These are phyloP conservation scores for Elgaria multicarinata DNA, from an alignment of 2,113 vertebrate genomes.

Conservation along the genomic window DNA sequence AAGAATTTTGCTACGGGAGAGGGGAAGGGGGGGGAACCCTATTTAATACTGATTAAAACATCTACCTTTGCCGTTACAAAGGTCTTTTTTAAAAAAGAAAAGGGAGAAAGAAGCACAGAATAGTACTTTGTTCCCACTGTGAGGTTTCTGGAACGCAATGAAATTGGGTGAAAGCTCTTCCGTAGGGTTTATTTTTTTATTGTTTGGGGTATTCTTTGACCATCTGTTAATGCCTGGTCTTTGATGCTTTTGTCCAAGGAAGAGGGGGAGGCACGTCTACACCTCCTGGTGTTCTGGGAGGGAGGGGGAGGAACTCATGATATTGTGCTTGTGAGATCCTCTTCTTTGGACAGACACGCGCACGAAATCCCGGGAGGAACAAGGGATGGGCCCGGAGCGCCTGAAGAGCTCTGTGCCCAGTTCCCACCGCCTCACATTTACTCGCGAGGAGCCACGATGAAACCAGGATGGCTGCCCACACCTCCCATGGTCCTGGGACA, in stretches of 20 bases:
- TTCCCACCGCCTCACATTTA: no score
- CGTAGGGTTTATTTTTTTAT: slow-evolving; percentile 29
- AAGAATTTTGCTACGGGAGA: slow-evolving; percentile 38
- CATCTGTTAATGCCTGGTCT: neutral
- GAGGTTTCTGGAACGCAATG: slow-evolving; percentile 41
- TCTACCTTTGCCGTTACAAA: slow-evolving; percentile 58
- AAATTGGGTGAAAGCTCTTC: slow-evolving; percentile 23
- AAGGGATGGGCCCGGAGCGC: no score
- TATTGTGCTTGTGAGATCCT: no score
- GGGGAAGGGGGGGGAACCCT: slow-evolving; percentile 26
- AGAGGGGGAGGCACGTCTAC: no score
- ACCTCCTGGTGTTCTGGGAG: no score
- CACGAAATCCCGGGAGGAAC: no score
- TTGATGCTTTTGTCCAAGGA: slow-evolving; percentile 35
- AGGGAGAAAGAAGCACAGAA: neutral
- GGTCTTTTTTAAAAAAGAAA: slow-evolving; percentile 30
- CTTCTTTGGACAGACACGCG: no score
- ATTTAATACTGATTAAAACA: slow-evolving; percentile 63
- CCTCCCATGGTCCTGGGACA: no score
- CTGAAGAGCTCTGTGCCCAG: no score
- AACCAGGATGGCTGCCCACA: no score
- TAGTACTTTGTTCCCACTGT: slow-evolving; percentile 50
- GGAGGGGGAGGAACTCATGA: no score
- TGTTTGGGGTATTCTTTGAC: slow-evolving; percentile 29
- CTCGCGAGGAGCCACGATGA: no score